These are phyloP conservation scores for Lampris megalopsis DNA, from an alignment of 2,113 vertebrate genomes.

Conservation along the genomic window DNA sequence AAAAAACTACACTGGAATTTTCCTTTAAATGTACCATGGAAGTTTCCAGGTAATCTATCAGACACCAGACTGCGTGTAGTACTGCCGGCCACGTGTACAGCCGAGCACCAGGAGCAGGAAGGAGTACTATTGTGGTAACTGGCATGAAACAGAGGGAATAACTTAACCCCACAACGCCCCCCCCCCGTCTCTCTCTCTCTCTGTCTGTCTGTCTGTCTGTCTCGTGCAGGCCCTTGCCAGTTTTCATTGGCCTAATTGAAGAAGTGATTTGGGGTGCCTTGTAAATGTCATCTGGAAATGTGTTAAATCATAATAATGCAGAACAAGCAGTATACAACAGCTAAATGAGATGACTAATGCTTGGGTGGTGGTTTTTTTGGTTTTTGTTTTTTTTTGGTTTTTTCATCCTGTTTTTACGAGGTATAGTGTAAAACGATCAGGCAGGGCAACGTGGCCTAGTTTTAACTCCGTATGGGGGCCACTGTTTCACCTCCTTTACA, in stretches of 20 bases:
- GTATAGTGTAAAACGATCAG: conserved; percentile 50
- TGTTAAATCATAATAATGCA: background rate
- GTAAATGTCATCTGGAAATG: background rate
- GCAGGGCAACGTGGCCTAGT: conserved; percentile 48
- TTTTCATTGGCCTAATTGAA: background rate
- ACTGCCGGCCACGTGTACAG: conserved; percentile 15
- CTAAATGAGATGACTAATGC: conserved; percentile 17
- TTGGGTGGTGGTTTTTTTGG: conserved; percentile 25
- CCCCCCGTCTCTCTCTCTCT: background rate
- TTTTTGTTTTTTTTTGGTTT: conserved; percentile 3
- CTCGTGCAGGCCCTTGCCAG: too few species aligned
- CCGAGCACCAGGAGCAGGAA: background rate
- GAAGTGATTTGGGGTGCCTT: background rate
- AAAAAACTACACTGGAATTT: background rate
- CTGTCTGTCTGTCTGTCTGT: background rate
- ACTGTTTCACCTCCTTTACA: conserved; percentile 37
- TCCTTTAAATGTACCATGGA: background rate
- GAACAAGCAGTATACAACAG: background rate
- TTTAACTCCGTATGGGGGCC: conserved; percentile 53
- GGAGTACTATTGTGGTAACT: background rate
- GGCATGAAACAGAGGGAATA: background rate
- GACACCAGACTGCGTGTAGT: too few species aligned
- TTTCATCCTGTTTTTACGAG: conserved; percentile 56
- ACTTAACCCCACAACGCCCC: conserved; percentile 2
- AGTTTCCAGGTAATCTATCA: background rate